phyloP scores from a whole-genome alignment of 2,888 invertebrate species.

The Antheraea yamamai region DNA sequence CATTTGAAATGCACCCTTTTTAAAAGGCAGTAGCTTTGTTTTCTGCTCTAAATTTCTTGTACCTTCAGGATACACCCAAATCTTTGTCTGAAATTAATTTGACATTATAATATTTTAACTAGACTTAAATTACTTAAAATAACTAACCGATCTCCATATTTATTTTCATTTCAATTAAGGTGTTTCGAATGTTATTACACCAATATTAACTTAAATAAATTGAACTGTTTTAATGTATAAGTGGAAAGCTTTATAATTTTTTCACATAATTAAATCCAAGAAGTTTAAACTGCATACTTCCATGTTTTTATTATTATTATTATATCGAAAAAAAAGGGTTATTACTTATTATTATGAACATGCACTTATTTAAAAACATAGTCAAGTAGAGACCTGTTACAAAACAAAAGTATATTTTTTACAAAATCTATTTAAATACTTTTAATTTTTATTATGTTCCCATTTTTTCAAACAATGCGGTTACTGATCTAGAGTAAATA shows the following conservation, averaged over 20 bases:
- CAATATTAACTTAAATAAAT: neutral
- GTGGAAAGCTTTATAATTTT: neutral
- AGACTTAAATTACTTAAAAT: neutral
- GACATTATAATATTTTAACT: neutral
- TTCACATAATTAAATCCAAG: neutral
- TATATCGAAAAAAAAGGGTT: too few species aligned
- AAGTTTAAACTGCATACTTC: neutral
- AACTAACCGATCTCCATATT: neutral
- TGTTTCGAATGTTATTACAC: neutral
- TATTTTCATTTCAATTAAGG: neutral
- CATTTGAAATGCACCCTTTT: slow-evolving; percentile 87
- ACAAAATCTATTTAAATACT: too few species aligned
- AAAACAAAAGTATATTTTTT: too few species aligned
- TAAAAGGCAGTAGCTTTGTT: slow-evolving; percentile 84
- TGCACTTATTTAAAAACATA: too few species aligned
- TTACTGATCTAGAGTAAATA: too few species aligned
- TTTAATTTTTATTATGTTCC: too few species aligned
- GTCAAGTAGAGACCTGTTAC: too few species aligned
- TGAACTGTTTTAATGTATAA: neutral
- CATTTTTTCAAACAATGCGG: too few species aligned
- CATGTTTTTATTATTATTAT: neutral
- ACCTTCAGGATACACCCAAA: slow-evolving; percentile 88
- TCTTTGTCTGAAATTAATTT: slow-evolving; percentile 77
- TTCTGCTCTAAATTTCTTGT: slow-evolving; percentile 79
- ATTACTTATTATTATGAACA: too few species aligned